These are phyloP conservation scores for Hypsopygia costalis DNA, from an alignment of 2,888 invertebrate genomes.

Conservation along the genomic window DNA sequence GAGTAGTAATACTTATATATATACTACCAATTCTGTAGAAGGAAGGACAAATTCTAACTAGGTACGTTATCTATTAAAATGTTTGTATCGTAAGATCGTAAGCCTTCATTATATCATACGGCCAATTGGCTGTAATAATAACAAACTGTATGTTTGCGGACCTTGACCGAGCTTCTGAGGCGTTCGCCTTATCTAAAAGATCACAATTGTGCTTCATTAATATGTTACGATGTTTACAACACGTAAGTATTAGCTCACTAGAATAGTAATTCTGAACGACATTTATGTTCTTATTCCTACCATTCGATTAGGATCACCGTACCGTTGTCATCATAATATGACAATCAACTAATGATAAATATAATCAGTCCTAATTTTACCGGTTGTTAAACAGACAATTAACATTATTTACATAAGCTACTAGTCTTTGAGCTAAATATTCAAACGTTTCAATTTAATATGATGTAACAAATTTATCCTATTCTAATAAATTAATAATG, in stretches of 20 bases:
- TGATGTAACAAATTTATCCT: too few species aligned
- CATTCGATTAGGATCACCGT: too few species aligned
- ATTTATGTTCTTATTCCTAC: too few species aligned
- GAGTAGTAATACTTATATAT: not conserved
- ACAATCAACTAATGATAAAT: too few species aligned
- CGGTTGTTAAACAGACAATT: too few species aligned
- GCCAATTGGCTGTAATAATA: conserved; percentile 45
- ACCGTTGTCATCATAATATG: too few species aligned
- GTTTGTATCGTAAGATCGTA: conserved; percentile 33
- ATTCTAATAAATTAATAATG: too few species aligned
- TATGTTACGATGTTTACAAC: conserved; percentile 36
- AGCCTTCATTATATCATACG: conserved; percentile 32
- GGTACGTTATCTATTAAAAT: conserved; percentile 18
- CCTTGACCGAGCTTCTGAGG: conserved; percentile 28
- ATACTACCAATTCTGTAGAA: not conserved
- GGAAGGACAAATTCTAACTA: conserved; percentile 5
- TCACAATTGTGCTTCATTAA: conserved; percentile 32
- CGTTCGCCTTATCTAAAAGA: conserved; percentile 30
- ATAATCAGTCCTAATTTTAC: too few species aligned
- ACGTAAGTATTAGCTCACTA: conserved; percentile 26
- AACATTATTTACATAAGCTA: too few species aligned
- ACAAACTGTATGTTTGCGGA: conserved; percentile 26
- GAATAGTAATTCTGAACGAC: conserved; percentile 11
- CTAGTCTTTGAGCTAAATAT: too few species aligned
- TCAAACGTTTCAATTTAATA: too few species aligned